These are phyloP conservation scores for Petrolisthes cinctipes DNA, from an alignment of 2,888 invertebrate genomes.

Conservation along the genomic window DNA sequence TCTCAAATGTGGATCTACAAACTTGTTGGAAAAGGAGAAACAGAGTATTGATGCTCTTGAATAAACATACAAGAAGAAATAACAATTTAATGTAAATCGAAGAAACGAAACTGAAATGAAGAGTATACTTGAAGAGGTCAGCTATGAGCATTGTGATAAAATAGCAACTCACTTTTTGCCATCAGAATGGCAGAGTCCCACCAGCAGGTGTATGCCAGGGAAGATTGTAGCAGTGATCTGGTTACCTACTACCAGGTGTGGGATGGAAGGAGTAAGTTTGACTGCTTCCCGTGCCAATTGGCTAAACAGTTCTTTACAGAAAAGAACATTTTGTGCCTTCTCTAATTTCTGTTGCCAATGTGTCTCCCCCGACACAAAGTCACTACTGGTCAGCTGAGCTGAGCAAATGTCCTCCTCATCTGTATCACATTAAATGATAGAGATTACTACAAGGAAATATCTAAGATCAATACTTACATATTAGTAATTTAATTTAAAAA, in stretches of 20 bases:
- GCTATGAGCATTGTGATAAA: background rate
- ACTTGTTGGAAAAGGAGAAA: too few relatives aligned
- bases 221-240: constrained; percentile 95
- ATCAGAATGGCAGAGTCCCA: constrained; percentile 83
- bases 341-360: constrained; percentile 98
- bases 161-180: constrained; percentile 51
- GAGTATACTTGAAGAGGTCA: too few relatives aligned
- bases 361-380: constrained; percentile 75
- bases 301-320: constrained; percentile 95
- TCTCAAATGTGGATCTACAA: too few relatives aligned
- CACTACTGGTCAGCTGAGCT: constrained; percentile 73
- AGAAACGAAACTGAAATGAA: too few relatives aligned
- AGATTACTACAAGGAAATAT: background rate
- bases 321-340: constrained; percentile 95
- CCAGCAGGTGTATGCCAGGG: constrained; percentile 92
- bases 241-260: constrained; percentile 96
- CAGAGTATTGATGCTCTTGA: too few relatives aligned
- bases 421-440: constrained; percentile 69
- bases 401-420: constrained; percentile 92
- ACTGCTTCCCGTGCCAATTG: constrained; percentile 95
- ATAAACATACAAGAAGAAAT: too few relatives aligned
- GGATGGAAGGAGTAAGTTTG: constrained; percentile 90
- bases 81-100: too few relatives aligned
- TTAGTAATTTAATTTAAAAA: background rate
- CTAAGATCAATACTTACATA: background rate